Evolutionary conservation across 2,888 invertebrate species (phyloP).

Genomic region (Mesodorylaimus sp.): DNA sequence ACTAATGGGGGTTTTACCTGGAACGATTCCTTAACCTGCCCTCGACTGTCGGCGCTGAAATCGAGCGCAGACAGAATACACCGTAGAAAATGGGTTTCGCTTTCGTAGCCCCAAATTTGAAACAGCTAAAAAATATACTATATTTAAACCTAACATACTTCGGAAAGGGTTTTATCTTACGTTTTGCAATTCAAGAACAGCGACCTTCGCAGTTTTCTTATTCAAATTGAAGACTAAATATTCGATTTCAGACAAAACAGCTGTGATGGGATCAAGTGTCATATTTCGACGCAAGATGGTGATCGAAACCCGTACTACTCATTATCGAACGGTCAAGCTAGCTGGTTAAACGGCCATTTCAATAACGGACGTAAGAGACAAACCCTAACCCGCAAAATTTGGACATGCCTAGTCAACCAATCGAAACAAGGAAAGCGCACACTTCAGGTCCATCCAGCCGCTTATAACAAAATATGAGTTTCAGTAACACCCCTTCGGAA

Average conservation of each 20-base stretch:
- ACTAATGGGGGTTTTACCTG: slow-evolving; percentile 27
- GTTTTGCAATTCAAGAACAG: neutral
- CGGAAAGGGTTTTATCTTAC: neutral
- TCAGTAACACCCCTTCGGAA: too few relatives aligned
- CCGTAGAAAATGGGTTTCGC: slow-evolving; percentile 86
- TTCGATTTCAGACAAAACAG: slow-evolving; percentile 8
- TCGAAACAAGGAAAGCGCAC: too few relatives aligned
- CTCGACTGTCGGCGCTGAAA: slow-evolving; percentile 46
- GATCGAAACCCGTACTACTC: neutral
- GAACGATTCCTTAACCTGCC: slow-evolving; percentile 35
- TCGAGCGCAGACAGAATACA: slow-evolving; percentile 75
- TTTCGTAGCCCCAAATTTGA: slow-evolving; percentile 77
- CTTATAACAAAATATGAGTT: too few relatives aligned
- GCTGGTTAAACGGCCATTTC: too few relatives aligned
- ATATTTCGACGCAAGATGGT: neutral
- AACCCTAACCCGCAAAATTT: too few relatives aligned
- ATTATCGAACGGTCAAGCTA: neutral
- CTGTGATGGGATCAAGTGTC: slow-evolving; percentile 3
- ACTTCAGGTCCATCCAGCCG: too few relatives aligned
- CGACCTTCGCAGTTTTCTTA: slow-evolving; percentile 1
- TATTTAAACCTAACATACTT: neutral
- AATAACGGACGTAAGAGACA: too few relatives aligned
- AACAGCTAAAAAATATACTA: slow-evolving; percentile 48
- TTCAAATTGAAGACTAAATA: slow-evolving; percentile 1
- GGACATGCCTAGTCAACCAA: too few relatives aligned